Conservation (phyloP, 2,113 vertebrate species). For the Anolis sagrei region DNA sequence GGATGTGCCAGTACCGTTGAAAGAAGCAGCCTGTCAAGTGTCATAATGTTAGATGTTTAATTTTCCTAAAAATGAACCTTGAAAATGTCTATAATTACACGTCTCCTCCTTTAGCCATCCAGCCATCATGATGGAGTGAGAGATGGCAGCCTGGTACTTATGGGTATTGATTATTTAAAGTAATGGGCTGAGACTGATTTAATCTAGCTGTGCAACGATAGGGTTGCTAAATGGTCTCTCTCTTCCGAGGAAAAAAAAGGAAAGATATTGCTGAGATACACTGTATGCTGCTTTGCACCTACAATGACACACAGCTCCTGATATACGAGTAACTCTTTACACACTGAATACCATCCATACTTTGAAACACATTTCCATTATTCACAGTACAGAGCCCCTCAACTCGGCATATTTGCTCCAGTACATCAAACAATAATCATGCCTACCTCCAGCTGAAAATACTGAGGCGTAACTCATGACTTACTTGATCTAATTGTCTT, state of each 20-base stretch:
- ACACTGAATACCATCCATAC: background rate
- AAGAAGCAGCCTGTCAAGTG: slow-evolving; percentile 48
- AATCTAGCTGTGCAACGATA: slow-evolving; percentile 32
- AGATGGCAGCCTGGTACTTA: slow-evolving; percentile 52
- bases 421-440: no score
- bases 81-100: slow-evolving; percentile 42
- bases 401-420: background rate
- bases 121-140: slow-evolving; percentile 50
- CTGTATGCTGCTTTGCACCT: background rate
- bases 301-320: background rate
- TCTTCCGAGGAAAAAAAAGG: slow-evolving; percentile 8
- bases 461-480: no score
- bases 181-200: slow-evolving; percentile 66
- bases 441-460: no score
- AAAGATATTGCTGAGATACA: background rate
- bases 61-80: slow-evolving; percentile 57
- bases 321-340: background rate
- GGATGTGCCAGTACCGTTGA: slow-evolving; percentile 15
- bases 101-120: slow-evolving; percentile 44
- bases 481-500: no score
- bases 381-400: background rate
- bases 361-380: background rate
- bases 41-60: slow-evolving; percentile 48
- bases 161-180: slow-evolving; percentile 68
- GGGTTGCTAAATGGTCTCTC: slow-evolving; percentile 29